Base-by-base conservation (phyloP, 2,888 invertebrate species). In the Xylota segnis region DNA sequence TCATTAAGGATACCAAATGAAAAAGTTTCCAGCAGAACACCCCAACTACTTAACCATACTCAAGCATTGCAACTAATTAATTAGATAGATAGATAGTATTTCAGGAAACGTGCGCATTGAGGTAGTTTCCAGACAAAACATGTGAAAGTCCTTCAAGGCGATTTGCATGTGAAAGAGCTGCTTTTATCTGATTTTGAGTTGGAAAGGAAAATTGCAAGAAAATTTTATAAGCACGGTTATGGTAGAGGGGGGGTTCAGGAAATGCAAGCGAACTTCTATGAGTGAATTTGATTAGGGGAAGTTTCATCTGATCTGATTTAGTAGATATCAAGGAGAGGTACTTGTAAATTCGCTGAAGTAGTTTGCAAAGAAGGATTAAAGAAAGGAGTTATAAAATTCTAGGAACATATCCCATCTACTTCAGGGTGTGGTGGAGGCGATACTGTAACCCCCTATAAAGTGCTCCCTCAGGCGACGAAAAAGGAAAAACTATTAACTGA, bases 61-160 rank as follows among this genome's bases (percentile, higher is more conserved):
- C 37, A 43, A 4, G 14, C 14, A n/a, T 12, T 12, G 40, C 14
- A 43, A 43, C n/a, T 43, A 43, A 43, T 43, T 43, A 43, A 43
- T 43, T 43, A 43, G 40, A 43, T n/a, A n/a, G 40, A 43, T n/a
- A 43, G n/a, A 43, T 43, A 43, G n/a, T 43, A 43, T 14, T 43
- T 43, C n/a, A 43, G 40, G 40, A 9, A 14, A 14, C 40, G 14
- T n/a, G 14, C 4, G 14, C 9, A 14, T 5, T n/a, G 40, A 43
- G n/a, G 4, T 4, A 4, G 14, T 43, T n/a, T 43, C 5, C n/a
- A 43, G 4, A n/a, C 5, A 37, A 37, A 10, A 10, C 37, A 9
- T 10, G 1, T 37, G 1, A 37, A 37, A 10, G 37, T 37, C 37
- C 10, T 37, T 37, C 10, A 10, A 10, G 37, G 37, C 9, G 32